Evolutionary conservation across 2,888 invertebrate genomes (phyloP), one percentile per base, ranked within the genome.

Genomic region (Aleiodes leptofemur): DNA sequence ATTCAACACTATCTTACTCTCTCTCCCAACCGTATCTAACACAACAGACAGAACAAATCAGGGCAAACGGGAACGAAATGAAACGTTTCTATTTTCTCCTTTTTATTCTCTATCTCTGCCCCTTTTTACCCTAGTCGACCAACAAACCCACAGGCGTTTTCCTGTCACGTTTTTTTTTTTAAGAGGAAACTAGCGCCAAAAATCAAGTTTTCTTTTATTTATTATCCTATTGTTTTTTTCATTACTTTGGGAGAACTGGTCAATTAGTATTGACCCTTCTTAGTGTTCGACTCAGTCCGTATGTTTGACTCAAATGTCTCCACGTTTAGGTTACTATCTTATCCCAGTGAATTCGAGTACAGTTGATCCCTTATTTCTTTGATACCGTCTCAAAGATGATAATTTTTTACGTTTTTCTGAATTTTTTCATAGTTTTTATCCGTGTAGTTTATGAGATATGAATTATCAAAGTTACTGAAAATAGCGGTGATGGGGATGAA

Each of bases 121-220:
- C 69, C 57, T 66, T 50, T 72, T 50, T 72, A 50, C 59, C 66
- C 51, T 64, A 73, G 70, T 76, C 59, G 38, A 13, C 69, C 69
- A 53, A 59, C 43, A n/a, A 56, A 56, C 84, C 84, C 80, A 71
- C 80, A 83, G 85, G 83, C 82, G 79, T 83, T 86, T 85, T 84
- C 78, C 78, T 83, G 81, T 86, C 82, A 84, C 84, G 84, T 83
- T 86, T 85, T 84, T 83, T 82, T 83, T 83, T 83, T 2, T 43
- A 16, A 14, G 11, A 43, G 38, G 38, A 14, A 43, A n/a, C 14
- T 43, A 16, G 16, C 16, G 11, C 48, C 48, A 16, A 23, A 56
- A 48, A 38, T n/a, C 61, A 14, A 64, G 14, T 43, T 8, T n/a
- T 14, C 43, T 23, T 16, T 48, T 23, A 48, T 64, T 43, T 23